Evolutionary conservation across 2,888 invertebrate species (phyloP), one percentile per base, ranked within the genome.

Genomic region (Apotomis capreana): DNA sequence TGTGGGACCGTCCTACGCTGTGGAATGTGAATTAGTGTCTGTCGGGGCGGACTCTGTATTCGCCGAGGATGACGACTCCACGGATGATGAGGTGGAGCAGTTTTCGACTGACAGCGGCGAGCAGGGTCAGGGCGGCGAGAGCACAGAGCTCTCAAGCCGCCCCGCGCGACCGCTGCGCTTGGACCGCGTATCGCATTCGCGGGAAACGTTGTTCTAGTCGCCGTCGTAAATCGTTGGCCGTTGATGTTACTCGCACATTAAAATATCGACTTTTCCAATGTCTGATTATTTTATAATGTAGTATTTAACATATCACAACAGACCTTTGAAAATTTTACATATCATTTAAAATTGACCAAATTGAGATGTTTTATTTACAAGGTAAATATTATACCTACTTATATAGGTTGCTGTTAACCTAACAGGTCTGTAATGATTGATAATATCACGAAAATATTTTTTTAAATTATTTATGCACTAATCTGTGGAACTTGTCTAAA

Each of bases 31-130:
- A 81, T 91, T 95, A 76, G 95, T 95, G 74, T 95, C 96, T 13
- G 94, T 96, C 71, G 96, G 96, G 59, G 96, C 96, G 67, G 97
- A 97, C 87, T 97, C 97, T 26, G 97, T 97, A 73, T 97, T 97
- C 86, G 94, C 95, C 70, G 96, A 96, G 83, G 95, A 95, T 80
- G 95, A 95, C 76, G 94, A 95, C 78, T 97, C 97, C 80, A 97
- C 97, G 13, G 97, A 97, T 84, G 97, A 97, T 82, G 97, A 97
- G 82, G 95, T 97, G 79, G 97, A 96, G 81, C 96, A 96, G 81
- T 96, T 97, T 84, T 97, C 97, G 74, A 97, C 97, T 54, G 97
- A 97, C 83, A 97, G 96, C 81, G 97, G 96, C 77, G 91, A 90
- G 36, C 87, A 87, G 65, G 87, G 88, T 52, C 85, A 84, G 55